Evolutionary conservation across 1,140 invertebrate species (phyloP), one percentile per base, ranked within the genome.

Genomic region (Penaeus japonicus): DNA sequence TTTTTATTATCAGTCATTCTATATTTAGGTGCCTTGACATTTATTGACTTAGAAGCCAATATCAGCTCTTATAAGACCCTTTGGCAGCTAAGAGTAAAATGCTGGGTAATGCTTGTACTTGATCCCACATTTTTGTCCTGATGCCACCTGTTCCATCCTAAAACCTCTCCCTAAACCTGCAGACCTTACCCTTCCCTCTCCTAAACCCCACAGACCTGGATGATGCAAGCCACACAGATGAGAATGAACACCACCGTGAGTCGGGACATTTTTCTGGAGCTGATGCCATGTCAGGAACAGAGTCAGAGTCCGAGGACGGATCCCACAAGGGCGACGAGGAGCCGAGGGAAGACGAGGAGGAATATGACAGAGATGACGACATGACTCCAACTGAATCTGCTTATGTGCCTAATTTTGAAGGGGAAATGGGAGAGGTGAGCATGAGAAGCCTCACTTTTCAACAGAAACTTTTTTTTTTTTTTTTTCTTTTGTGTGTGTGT

Each of bases 291-390:
- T 90, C 90, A 55, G 83, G 85, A 78, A 27, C 90, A 90, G 86
- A 90, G 54, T 87, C 89, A 65, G 92, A 92, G 39, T 94, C 93
- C 3, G 93, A 91, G 70, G 94, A 94, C 86, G 94, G 94, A 4
- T 92, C 91, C 62, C 94, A 94, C 87, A 94, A 94, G 81, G 94
- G 93, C 62, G 93, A 93, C 80, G 91, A 91, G 5, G 92, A 93
- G 22, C 90, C 91, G 39, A 83, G 79, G 78, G 92, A 93, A 55
- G 91, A 92, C 30, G 92, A 92, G 80, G 92, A 92, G 17, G 30
- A 89, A 65, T 92, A 91, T 20, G 88, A 88, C 17, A 85, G 90
- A 30, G 87, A 92, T 77, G 91, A 91, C 55, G 92, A 93, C 91
- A 92, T 27, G 91, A 92, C 73, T 85, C 93, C 94, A 54, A 92